Percentiles rank a stretch among this genome's conserved stretches.
phyloP scores from a whole-genome alignment of 2,888 invertebrate species.

The Pammene fasciana region DNA sequence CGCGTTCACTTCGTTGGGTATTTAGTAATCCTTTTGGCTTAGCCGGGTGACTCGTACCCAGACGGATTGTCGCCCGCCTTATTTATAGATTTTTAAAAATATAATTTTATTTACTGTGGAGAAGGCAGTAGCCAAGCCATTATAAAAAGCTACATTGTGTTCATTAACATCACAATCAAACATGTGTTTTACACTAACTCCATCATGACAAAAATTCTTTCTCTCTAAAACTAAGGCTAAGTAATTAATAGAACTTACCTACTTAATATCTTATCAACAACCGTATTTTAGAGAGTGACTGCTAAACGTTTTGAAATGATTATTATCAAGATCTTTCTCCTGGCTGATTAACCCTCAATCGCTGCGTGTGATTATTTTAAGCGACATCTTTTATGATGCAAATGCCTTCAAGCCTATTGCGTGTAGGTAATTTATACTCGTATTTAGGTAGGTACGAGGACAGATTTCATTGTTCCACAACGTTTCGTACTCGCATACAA shows the following conservation, averaged over 20 bases:
- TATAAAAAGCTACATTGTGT: no score
- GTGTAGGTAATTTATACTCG: slow-evolving; percentile 25
- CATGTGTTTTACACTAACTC: no score
- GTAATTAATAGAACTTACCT: no score
- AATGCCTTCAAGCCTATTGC: slow-evolving; percentile 51
- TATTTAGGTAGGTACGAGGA: slow-evolving; percentile 5
- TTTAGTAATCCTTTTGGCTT: slow-evolving; percentile 23
- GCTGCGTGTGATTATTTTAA: slow-evolving; percentile 61
- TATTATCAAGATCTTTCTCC: background rate
- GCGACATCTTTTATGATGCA: slow-evolving; percentile 66
- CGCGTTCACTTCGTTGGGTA: slow-evolving; percentile 19
- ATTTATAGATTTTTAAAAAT: no score
- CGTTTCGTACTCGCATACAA: slow-evolving; percentile 3
- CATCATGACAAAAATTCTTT: no score
- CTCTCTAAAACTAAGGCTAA: no score
- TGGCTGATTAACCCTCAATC: slow-evolving; percentile 8
- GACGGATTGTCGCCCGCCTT: slow-evolving; percentile 28
- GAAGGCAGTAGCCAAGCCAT: no score
- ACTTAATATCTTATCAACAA: no score
- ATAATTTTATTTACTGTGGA: background rate
- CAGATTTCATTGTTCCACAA: slow-evolving; percentile 16
- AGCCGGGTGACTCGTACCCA: background rate
- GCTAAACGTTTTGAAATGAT: no score
- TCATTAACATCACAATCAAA: no score
- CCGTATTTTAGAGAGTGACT: no score